These are phyloP conservation scores for Cyclura pinguis DNA, from an alignment of 2,797 vertebrate genomes.

Conservation along the genomic window DNA sequence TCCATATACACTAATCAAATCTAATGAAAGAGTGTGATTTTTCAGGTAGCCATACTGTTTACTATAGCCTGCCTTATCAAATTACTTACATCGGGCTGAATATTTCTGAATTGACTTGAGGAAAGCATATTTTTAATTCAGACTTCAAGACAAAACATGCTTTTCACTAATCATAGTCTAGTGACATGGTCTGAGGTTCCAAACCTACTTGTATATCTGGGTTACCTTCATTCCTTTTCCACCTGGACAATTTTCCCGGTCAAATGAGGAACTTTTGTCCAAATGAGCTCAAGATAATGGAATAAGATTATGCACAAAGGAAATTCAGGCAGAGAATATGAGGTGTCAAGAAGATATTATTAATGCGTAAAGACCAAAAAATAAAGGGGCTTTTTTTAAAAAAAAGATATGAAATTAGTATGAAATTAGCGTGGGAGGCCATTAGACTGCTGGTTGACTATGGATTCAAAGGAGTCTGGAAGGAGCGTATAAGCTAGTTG, in stretches of 20 bases:
- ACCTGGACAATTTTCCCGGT: background rate
- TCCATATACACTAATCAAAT: constrained; percentile 31
- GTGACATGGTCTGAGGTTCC: background rate
- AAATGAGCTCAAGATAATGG: too few relatives aligned
- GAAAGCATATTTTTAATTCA: background rate
- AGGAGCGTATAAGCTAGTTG: background rate
- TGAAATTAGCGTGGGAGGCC: too few relatives aligned
- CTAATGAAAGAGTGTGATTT: background rate
- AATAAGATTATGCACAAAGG: too few relatives aligned
- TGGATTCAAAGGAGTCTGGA: background rate
- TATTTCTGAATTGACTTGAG: background rate
- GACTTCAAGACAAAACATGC: background rate
- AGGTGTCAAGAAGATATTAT: too few relatives aligned
- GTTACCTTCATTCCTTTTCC: background rate
- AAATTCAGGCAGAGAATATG: too few relatives aligned
- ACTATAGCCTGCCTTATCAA: background rate
- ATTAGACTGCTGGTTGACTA: background rate
- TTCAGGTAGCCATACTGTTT: background rate
- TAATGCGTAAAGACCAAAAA: too few relatives aligned
- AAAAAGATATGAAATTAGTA: too few relatives aligned
- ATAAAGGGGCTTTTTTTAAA: too few relatives aligned
- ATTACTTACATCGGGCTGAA: background rate
- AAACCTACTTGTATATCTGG: background rate
- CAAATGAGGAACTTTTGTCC: too few relatives aligned
- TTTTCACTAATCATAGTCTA: background rate